Percentiles rank a stretch among this genome's conserved stretches.
Evolutionary conservation across 2,888 invertebrate genomes (phyloP).

Genomic region (Cacoxenus indagator): DNA sequence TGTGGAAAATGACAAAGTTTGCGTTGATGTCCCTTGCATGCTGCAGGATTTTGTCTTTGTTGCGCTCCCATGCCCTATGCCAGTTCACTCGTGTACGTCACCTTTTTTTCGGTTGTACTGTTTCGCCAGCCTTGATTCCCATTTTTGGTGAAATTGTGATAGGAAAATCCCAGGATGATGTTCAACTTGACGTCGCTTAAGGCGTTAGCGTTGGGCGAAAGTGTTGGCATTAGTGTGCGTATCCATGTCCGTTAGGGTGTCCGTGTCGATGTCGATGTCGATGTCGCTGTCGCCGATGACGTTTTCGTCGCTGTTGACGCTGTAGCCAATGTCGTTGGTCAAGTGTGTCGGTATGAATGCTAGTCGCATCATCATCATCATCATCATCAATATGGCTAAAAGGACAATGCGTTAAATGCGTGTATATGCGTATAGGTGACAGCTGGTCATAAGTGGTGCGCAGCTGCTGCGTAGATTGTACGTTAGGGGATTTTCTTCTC

Average conservation of each 20-base stretch:
- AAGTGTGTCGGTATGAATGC: conserved; percentile 2
- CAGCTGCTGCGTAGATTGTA: conserved; percentile 13
- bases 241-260: neutral
- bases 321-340: neutral
- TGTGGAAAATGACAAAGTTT: conserved; percentile 11
- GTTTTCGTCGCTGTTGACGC: neutral
- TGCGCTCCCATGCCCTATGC: too few species aligned
- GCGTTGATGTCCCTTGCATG: conserved; percentile 3
- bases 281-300: too few species aligned
- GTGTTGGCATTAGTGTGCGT: neutral
- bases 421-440: conserved; percentile 35
- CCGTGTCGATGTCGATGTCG: neutral
- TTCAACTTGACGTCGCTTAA: neutral
- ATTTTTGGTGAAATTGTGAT: conserved; percentile 13
- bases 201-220: neutral
- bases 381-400: conserved; percentile 64
- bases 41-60: neutral
- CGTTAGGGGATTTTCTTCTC: conserved; percentile 9
- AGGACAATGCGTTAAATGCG: conserved; percentile 66
- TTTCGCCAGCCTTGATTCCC: conserved; percentile 3
- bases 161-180: conserved; percentile 18
- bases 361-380: conserved; percentile 28
- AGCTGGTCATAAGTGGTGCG: conserved; percentile 13
- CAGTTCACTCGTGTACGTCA: neutral
- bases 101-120: neutral